Base-by-base conservation (phyloP, 1,140 invertebrate species). In the Magallana angulata region DNA sequence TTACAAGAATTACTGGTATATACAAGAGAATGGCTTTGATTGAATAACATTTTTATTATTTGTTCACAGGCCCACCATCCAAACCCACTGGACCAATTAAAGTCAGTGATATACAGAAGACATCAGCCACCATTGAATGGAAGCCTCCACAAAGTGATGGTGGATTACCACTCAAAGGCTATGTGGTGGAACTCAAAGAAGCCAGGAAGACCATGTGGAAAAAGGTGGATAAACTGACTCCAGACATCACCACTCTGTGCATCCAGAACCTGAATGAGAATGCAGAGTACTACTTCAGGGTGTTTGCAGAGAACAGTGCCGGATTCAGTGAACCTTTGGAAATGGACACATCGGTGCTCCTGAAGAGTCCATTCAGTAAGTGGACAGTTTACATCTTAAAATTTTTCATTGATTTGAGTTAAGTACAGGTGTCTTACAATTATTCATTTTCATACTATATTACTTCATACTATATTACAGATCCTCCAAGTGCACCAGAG, bases 121-220 rank as follows among this genome's bases (percentile, higher is more conserved):
- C 93, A 93, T 98, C 98, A 12, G 98, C 97, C 93, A 99, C 98
- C 93, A 92, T 98, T 12, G 96, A 96, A 91, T 98, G 97, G 97
- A 96, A 96, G 90, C 95, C 96, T 84, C 97, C 97, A 30, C 94
- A 96, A 89, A 95, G 96, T 90, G 97, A 97, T 94, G 97, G 97
- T 88, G 96, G 97, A 90, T 96, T 96, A 81, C 93, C 94, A 59
- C 90, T 94, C 7, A 91, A 88, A 57, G 56, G 88, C 36, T 94
- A 94, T 87, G 82, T 93, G 18, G 58, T 94, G 16, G 93, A 94
- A 68, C 92, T 93, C 64, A 89, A 92, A 24, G 92, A 93, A 9
- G 85, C 89, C 3, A 89, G 87, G 36, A 90, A 92, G 48, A 90
- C 87, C 4, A 91, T 87, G 5, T 94, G 93, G 92, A 92, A 87